Base-by-base conservation (phyloP, 2,113 vertebrate genomes). In the Otus sunia region DNA sequence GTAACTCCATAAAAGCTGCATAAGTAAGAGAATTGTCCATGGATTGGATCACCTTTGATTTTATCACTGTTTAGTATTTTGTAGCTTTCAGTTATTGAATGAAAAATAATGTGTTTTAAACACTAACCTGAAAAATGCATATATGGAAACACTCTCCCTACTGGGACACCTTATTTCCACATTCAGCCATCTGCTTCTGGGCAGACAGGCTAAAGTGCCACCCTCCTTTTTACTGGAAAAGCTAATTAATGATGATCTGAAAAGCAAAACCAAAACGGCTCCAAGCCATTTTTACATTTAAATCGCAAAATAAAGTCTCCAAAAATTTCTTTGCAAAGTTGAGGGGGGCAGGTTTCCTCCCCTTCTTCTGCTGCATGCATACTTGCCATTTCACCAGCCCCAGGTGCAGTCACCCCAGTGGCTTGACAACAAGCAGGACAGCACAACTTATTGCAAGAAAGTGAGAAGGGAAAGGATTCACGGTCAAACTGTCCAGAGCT, bases 101-200 rank as follows among this genome's bases (percentile, higher is more conserved):
- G 41, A 88, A 88, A 88, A 79, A 50, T 23, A 49, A 67, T 6
- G 30, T 6, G 6, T 68, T 87, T 86, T 49, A 55, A 83, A 59
- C 37, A 71, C 32, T 93, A 95, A 90, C 66, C 50, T 83, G 78
- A 73, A 86, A 86, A 92, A 90, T 15, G 74, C n/a, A 19, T 71
- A 59, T 32, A 88, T 43, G 77, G 78, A 94, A 94, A 92, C 23
- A 37, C 15, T 85, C 29, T 84, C 55, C 81, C 94, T 88, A 49
- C 73, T 67, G 91, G 59, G 90, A 92, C 82, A 58, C 58, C 59
- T 96, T 87, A 91, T 75, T 91, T 82, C 63, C 81, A 92, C 80
- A 60, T 69, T 80, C 79, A 94, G 80, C 83, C 68, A 86, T 88
- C 90, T 96, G 92, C 90, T 77, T 69, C 88, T 95, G 78, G 78